Base-by-base conservation (phyloP, 2,888 invertebrate species). In the Xanthia icteritia region DNA sequence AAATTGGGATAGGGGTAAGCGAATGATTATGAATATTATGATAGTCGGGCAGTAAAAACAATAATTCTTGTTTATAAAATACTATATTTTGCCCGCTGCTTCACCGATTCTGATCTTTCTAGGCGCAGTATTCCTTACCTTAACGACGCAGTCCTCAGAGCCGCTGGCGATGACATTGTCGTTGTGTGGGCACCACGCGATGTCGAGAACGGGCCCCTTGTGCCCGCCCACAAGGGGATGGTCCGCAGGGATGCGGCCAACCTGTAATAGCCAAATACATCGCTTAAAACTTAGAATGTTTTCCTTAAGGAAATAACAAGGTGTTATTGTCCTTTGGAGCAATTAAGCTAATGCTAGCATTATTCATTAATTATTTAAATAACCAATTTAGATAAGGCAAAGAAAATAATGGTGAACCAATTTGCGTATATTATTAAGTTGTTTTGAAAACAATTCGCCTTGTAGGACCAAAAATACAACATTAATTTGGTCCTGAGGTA, bases 111-210 rank as follows among this genome's bases (percentile, higher is more conserved):
- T 39, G 31, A 15, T 61, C n/a, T 5, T 65, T 54, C 2, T 2
- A 5, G 2, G 13, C 15, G 27, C 15, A 45, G 45, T 45, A n/a
- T 54, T 27, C n/a, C 51, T 90, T 91, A 97, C 97, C 97, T 99
- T 99, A 70, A 99, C 99, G 17, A 99, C 99, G 93, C 99, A 99
- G 96, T 99, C 99, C 94, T 99, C 99, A 0, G 99, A 99, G 73
- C 99, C 99, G 73, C 99, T 99, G 69, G 99, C 99, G 91, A 99
- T 99, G 84, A 99, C 98, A 94, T 99, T 99, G 96, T 99, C 99
- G 93, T 99, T 99, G 96, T 99, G 99, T 0, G 99, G 99, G 95
- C 99, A 99, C 99, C 99, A 99, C 68, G 99, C 98, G 90, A 99
- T 99, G 96, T 99, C 99, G 84, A 99, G 96, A 56, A 99, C 99